Evolutionary conservation across 37 sponge, comb jelly and placozoan genomes (phyloP).

Genomic region (Spongilla lacustris): DNA sequence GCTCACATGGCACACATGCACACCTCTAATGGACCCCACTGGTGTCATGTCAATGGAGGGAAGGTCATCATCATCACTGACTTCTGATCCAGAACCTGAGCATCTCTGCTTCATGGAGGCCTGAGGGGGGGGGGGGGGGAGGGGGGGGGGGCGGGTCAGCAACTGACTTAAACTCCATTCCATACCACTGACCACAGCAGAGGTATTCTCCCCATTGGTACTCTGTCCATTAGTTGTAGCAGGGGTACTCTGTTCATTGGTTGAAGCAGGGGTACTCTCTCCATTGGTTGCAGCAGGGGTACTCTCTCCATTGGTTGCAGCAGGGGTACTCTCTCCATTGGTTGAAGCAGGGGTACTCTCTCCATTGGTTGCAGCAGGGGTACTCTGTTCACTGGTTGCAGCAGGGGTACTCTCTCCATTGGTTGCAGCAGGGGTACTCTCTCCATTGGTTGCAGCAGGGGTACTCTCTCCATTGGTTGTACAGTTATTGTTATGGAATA

Average conservation of each 20-base stretch:
- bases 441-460: no score
- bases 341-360: background rate
- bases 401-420: no score
- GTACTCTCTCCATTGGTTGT: background rate
- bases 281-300: background rate
- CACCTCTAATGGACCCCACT: conserved; percentile 1
- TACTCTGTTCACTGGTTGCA: no score
- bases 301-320: background rate
- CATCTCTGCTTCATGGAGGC: background rate
- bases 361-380: background rate
- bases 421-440: no score
- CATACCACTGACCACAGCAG: background rate
- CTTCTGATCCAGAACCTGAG: background rate
- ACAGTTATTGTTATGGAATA: background rate
- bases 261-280: background rate
- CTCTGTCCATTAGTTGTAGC: no score
- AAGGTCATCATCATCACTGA: conserved; percentile 8
- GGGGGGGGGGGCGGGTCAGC: background rate
- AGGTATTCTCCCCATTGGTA: background rate
- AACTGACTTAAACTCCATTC: background rate
- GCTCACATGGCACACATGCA: background rate
- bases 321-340: background rate
- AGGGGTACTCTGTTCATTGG: background rate
- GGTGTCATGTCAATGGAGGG: conserved; percentile 17
- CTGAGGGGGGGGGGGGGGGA: background rate